Base-by-base conservation (phyloP, 2,888 invertebrate species). In the Sisyra terminalis region DNA sequence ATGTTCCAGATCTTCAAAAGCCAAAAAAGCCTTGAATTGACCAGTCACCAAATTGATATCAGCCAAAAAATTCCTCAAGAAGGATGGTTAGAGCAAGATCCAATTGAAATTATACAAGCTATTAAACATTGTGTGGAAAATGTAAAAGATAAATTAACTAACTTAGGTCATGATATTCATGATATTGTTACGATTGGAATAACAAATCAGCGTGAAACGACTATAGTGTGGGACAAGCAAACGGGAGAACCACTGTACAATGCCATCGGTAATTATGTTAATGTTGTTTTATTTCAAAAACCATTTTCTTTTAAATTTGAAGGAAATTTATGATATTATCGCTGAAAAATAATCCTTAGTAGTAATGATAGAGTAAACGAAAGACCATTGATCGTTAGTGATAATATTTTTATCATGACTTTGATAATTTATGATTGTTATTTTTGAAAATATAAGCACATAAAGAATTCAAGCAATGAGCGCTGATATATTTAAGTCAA, bases 161-260 rank as follows among this genome's bases (percentile, higher is more conserved):
- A 17, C 17, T 36, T 59, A 60, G 73, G 73, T 14, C 73, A 69
- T 51, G 57, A 62, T 45, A 71, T 73, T 36, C 66, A 66, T 3
- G 76, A 86, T 53, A 82, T 94, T 43, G 76, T 79, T 42, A 79
- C 89, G 16, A 66, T 98, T 44, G 97, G 97, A 36, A 76, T 98
- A 44, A 92, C 96, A 14, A 98, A 98, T 66, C 97, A 97, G 63
- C 73, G 96, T 42, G 98, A 98, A 68, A 96, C 97, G 0, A 92
- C 92, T 0, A 71, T 98, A 50, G 85, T 87, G 0, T 98, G 98
- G 98, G 93, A 98, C 61, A 81, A 79, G 51, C 64, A 65, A 0
- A 94, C 93, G 0, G 97, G 97, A 1, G 74, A 86, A 55, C 92
- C 96, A 0, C 66, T 97, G 15, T 80, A 90, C 61, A 92, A 94